A percentile compares a stretch with the other conserved stretches of the same genome.
Evolutionary conservation across 2,113 vertebrate species (phyloP).

Genomic region (Trogon surrucura): DNA sequence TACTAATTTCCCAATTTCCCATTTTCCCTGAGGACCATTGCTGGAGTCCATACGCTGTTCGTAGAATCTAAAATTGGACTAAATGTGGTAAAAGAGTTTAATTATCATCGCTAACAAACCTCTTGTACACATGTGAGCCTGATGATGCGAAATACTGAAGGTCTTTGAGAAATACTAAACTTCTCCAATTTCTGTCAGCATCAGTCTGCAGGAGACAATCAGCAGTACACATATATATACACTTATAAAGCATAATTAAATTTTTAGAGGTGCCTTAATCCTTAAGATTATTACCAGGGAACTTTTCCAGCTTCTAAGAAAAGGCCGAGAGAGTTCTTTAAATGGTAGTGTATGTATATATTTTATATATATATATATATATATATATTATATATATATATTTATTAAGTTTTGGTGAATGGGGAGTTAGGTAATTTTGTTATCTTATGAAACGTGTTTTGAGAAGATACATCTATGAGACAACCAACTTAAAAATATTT

Average conservation of each 20-base stretch:
- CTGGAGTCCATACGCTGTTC: not conserved
- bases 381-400: not conserved
- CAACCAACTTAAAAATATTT: not conserved
- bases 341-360: not conserved
- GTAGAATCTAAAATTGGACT: not conserved
- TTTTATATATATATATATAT: not conserved
- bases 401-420: not conserved
- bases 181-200: not conserved
- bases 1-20: not conserved
- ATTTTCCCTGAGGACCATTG: not conserved
- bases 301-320: not conserved
- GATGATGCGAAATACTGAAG: not conserved
- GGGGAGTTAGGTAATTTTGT: not conserved
- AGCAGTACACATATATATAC: not conserved
- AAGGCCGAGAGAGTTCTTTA: not conserved
- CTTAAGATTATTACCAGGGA: not conserved
- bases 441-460: not conserved
- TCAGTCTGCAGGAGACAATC: not conserved
- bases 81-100: not conserved
- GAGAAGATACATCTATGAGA: not conserved
- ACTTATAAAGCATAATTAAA: not conserved
- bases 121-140: not conserved
- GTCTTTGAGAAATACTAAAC: not conserved
- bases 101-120: not conserved
- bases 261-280: not conserved